Percentiles rank a stretch among this genome's conserved stretches.
Conservation (phyloP, 2,888 invertebrate species). For the Sesia bembeciformis region DNA sequence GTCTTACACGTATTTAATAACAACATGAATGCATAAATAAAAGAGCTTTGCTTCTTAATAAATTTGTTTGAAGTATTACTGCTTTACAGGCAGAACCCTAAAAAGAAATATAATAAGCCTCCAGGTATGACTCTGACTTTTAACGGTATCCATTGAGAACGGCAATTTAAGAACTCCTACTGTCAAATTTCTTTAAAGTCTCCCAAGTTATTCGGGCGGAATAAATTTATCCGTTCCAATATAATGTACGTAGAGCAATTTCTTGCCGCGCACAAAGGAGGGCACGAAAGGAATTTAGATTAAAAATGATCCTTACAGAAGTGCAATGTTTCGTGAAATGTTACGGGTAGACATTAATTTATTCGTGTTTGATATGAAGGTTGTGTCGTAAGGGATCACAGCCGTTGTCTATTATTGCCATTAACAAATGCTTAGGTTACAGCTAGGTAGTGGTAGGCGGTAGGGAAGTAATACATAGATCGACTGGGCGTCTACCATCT, state of each 20-base stretch:
- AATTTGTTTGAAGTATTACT: too few species aligned
- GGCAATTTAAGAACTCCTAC: slow-evolving; percentile 7
- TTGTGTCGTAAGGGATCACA: neutral
- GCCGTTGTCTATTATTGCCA: too few species aligned
- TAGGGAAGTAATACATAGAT: too few species aligned
- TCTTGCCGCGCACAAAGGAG: slow-evolving; percentile 39
- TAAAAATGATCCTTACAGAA: slow-evolving; percentile 54
- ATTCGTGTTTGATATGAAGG: neutral
- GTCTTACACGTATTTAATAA: too few species aligned
- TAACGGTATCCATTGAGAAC: neutral
- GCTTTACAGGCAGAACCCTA: neutral
- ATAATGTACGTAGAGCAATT: slow-evolving; percentile 39
- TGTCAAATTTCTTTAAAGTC: slow-evolving; percentile 23
- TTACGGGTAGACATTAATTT: neutral
- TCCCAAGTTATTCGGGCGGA: slow-evolving; percentile 30
- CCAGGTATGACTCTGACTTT: neutral
- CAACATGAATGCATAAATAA: too few species aligned
- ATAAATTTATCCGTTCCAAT: slow-evolving; percentile 42
- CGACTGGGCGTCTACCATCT: too few species aligned
- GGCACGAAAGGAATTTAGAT: slow-evolving; percentile 54
- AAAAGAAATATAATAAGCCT: neutral
- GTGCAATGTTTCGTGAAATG: slow-evolving; percentile 53
- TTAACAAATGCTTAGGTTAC: too few species aligned
- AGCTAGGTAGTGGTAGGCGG: too few species aligned
- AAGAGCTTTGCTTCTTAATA: too few species aligned